Conservation (phyloP, 2,113 vertebrate genomes). For the Clarias batrachus region DNA sequence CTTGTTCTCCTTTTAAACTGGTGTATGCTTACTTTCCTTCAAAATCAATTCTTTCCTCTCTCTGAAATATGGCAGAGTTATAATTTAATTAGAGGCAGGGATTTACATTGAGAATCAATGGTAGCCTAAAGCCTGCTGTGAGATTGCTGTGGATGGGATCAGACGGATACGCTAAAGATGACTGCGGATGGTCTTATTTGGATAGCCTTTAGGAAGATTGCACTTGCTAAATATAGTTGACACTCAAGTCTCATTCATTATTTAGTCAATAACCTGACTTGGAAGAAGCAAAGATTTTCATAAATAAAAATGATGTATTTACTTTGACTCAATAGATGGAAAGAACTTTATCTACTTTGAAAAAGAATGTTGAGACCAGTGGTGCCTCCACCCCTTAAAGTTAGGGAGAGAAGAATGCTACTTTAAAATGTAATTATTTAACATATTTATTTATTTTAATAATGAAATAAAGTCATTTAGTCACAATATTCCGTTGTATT, state of each 20-base stretch:
- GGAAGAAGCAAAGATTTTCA: neutral
- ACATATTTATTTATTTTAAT: no score
- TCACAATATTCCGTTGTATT: no score
- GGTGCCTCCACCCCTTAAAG: no score
- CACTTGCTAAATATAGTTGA: constrained; percentile 1
- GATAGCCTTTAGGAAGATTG: neutral
- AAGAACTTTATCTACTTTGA: no score
- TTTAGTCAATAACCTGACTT: neutral
- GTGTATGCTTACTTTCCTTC: neutral
- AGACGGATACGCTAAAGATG: neutral
- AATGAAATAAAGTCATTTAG: no score
- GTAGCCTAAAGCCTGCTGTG: neutral
- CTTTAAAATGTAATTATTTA: no score
- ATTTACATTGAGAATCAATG: constrained; percentile 3
- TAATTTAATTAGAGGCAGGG: neutral
- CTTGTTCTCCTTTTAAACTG: neutral
- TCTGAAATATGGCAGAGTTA: neutral
- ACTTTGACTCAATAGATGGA: no score
- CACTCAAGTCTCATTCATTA: neutral
- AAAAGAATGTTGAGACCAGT: no score
- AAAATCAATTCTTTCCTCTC: neutral
- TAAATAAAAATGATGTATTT: no score
- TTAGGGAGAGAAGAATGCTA: no score
- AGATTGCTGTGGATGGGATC: constrained; percentile 3
- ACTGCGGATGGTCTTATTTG: neutral